phyloP scores from a whole-genome alignment of 2,888 invertebrate species.

The Agrochola lychnidis region DNA sequence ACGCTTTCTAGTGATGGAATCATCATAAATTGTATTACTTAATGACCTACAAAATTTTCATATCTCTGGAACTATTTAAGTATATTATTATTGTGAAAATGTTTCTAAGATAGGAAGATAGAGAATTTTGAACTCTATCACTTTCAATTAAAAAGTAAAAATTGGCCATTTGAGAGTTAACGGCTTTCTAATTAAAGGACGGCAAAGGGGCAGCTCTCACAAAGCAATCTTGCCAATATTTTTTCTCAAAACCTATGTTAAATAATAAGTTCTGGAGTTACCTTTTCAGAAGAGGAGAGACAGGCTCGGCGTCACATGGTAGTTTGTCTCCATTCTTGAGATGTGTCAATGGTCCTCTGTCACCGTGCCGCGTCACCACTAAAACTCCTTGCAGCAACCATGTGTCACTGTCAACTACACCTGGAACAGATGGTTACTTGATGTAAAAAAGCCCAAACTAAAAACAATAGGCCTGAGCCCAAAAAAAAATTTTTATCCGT shows the following conservation, averaged over 20 bases:
- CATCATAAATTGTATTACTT: too few species aligned
- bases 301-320: slow-evolving; percentile 92
- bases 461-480: neutral
- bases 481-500: too few species aligned
- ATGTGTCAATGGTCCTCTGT: slow-evolving; percentile 96
- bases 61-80: too few species aligned
- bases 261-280: slow-evolving; percentile 40
- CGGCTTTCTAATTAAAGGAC: too few species aligned
- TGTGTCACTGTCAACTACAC: slow-evolving; percentile 87
- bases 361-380: slow-evolving; percentile 96
- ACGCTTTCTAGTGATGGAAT: too few species aligned
- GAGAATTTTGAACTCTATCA: too few species aligned
- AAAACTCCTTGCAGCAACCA: slow-evolving; percentile 93
- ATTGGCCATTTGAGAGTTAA: too few species aligned
- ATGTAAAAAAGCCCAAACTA: neutral
- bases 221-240: neutral
- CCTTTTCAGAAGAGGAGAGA: slow-evolving; percentile 82
- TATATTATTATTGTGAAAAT: too few species aligned
- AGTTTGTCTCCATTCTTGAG: slow-evolving; percentile 94
- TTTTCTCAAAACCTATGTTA: neutral
- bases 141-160: too few species aligned
- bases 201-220: too few species aligned
- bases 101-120: too few species aligned
- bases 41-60: too few species aligned
- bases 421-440: slow-evolving; percentile 55